Base-by-base conservation (phyloP, 2,888 invertebrate genomes). In the Parnassius apollo region DNA sequence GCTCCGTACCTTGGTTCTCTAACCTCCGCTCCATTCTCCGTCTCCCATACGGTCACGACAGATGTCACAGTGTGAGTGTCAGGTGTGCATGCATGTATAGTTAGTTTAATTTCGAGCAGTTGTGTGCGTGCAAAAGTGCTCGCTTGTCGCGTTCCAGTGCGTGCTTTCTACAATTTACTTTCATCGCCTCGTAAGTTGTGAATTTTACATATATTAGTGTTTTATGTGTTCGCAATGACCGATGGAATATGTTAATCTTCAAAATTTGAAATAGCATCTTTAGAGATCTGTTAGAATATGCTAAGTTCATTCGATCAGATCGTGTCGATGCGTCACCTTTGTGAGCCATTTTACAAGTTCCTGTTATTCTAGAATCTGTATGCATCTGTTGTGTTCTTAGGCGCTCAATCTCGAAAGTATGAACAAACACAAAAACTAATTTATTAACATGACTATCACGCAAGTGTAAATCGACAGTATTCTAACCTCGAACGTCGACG, bases 321-420 rank as follows among this genome's bases (percentile, higher is more conserved):
- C 86, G 87, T 89, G 88, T 89, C 89, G 90, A 90, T 91, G 91
- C 91, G 91, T 91, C 91, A 91, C 89, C 89, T 87, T 87, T 87
- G 90, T 88, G 86, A 89, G 88, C 89, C 88, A 89, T 89, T 87
- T 88, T 88, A 81, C 75, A 76, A 84, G 82, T 84, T 88, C 80
- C 81, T 81, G 77, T 71, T 79, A 76, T 76, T 75, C 70, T 74
- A 73, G 69, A 75, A 73, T 69, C 65, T 66, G 59, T 69, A 57
- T 67, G 65, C 66, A 65, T 70, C 63, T 65, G 54, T 51, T 59
- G 59, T 54, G 55, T 63, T 58, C 22, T 62, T 59, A 50, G 48
- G 58, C 42, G 53, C 46, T 42, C 25, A 49, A 42, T 44, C 48
- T n/a, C 46, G 11, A 11, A 56, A 11, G 3, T 48, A 11, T 59